Conservation (phyloP, 2,888 invertebrate genomes). For the Nymphalis urticae region DNA sequence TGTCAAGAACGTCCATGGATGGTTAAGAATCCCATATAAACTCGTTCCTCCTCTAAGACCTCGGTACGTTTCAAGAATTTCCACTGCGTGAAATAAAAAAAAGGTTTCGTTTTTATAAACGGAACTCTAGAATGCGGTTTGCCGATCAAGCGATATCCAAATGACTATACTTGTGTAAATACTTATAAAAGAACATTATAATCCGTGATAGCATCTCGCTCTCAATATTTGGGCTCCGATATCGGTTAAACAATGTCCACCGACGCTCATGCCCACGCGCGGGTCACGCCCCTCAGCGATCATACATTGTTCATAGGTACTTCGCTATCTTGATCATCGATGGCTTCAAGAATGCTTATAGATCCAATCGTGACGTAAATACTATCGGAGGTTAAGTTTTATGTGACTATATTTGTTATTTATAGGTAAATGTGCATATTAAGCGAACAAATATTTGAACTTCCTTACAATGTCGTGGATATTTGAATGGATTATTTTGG, state of each 20-base stretch:
- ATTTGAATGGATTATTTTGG: neutral
- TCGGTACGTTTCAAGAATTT: too few species aligned
- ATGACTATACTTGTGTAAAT: slow-evolving; percentile 66
- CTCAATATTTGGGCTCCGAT: slow-evolving; percentile 67
- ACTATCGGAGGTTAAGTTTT: slow-evolving; percentile 35
- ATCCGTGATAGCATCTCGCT: slow-evolving; percentile 73
- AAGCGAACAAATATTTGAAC: slow-evolving; percentile 19
- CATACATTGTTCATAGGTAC: slow-evolving; percentile 54
- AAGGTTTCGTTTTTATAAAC: neutral
- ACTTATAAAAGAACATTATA: slow-evolving; percentile 77
- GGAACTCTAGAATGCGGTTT: slow-evolving; percentile 36
- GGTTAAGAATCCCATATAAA: too few species aligned
- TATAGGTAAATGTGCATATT: slow-evolving; percentile 31
- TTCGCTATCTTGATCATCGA: slow-evolving; percentile 61
- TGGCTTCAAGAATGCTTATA: slow-evolving; percentile 47
- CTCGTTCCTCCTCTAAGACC: too few species aligned
- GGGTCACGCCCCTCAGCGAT: slow-evolving; percentile 63
- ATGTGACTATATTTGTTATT: slow-evolving; percentile 27
- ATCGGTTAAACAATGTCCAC: slow-evolving; percentile 75
- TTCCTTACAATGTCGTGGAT: slow-evolving; percentile 2
- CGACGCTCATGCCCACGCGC: slow-evolving; percentile 71
- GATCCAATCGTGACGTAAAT: slow-evolving; percentile 41
- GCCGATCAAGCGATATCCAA: slow-evolving; percentile 46
- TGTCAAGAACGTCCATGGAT: too few species aligned
- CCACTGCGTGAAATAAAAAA: too few species aligned